These are phyloP conservation scores for Mechanitis mazaeus DNA, from an alignment of 2,888 invertebrate species.

Conservation along the genomic window DNA sequence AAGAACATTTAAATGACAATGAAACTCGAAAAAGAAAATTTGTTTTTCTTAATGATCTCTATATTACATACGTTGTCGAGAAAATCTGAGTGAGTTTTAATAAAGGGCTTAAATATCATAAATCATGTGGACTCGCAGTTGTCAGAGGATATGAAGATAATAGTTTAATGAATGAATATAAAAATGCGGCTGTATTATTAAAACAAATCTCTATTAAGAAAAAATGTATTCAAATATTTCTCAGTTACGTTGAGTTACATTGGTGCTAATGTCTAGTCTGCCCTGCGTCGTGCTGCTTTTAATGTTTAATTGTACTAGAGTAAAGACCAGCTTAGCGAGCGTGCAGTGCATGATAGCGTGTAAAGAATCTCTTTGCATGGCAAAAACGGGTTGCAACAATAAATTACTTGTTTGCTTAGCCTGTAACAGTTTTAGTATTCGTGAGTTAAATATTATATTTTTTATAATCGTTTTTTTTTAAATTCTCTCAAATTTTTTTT, in stretches of 20 bases:
- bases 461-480: too few relatives aligned
- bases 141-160: conserved; percentile 1
- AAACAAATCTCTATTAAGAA: too few relatives aligned
- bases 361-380: conserved; percentile 1
- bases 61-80: background rate
- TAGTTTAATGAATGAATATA: background rate
- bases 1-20: too few relatives aligned
- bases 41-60: background rate
- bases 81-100: conserved; percentile 15
- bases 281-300: background rate
- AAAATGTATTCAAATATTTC: too few relatives aligned
- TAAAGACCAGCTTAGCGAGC: conserved; percentile 3
- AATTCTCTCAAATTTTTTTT: too few relatives aligned
- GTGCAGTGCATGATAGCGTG: conserved; percentile 5
- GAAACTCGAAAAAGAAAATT: background rate
- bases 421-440: background rate
- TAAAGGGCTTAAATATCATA: conserved; percentile 14
- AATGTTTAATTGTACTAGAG: conserved; percentile 1
- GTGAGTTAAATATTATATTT: background rate
- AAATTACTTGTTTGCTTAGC: conserved; percentile 2
- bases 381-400: background rate
- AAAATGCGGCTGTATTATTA: background rate
- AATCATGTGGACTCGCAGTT: conserved; percentile 7
- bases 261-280: background rate
- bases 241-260: too few relatives aligned